Conservation (phyloP, 2,888 invertebrate genomes). For the Aelia acuminata region DNA sequence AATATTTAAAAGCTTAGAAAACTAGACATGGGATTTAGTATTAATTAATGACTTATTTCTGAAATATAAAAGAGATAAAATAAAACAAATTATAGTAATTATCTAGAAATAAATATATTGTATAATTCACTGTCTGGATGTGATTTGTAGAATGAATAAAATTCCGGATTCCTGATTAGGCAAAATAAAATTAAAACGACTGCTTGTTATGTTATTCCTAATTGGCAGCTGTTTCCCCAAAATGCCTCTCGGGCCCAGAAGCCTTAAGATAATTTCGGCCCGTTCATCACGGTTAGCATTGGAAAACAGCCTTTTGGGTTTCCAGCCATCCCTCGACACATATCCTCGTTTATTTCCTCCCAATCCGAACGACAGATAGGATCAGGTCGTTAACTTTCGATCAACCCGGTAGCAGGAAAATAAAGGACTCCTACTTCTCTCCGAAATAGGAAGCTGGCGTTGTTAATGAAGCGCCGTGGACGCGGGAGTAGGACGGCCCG, state of each 20-base stretch:
- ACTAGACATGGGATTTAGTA: not conserved
- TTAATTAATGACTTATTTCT: not conserved
- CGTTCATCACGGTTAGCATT: constrained; percentile 32
- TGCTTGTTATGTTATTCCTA: constrained; percentile 38
- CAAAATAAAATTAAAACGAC: constrained; percentile 30
- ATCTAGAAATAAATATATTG: not conserved
- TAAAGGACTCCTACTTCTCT: not conserved
- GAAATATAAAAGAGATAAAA: not conserved
- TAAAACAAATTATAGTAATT: not conserved
- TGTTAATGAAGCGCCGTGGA: constrained; percentile 39
- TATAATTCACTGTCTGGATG: not conserved
- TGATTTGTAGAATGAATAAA: constrained; percentile 35
- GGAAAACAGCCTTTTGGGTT: constrained; percentile 17
- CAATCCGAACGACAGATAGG: not conserved
- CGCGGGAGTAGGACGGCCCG: not conserved
- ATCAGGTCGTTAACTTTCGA: constrained; percentile 42
- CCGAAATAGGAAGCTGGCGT: constrained; percentile 25
- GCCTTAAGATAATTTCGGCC: constrained; percentile 16
- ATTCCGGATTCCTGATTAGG: constrained; percentile 8
- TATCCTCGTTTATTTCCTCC: constrained; percentile 14
- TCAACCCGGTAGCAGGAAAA: constrained; percentile 21
- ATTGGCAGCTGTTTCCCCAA: not conserved
- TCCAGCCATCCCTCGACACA: not conserved
- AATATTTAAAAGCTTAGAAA: not conserved
- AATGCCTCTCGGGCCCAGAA: not conserved